phyloP scores from a whole-genome alignment of 2,888 invertebrate species.

The Gymnoscelis rufifasciata region DNA sequence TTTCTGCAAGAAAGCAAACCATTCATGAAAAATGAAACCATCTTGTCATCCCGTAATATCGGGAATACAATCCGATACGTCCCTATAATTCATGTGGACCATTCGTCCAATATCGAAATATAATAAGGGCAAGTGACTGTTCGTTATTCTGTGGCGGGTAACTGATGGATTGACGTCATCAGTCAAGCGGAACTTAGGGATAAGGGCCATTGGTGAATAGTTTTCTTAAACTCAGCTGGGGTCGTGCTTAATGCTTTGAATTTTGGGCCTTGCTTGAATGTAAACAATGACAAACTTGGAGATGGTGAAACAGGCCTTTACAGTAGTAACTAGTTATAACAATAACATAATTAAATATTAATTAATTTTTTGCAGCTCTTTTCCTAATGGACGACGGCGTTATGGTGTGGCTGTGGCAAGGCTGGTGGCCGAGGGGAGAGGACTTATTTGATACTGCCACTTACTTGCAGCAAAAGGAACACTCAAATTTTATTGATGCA shows the following conservation, averaged over 20 bases:
- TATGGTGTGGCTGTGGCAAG: conserved; percentile 95
- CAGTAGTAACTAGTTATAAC: too few relatives aligned
- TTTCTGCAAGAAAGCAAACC: background rate
- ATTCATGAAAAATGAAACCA: conserved; percentile 7
- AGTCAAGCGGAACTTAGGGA: conserved; percentile 16
- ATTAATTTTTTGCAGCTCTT: conserved; percentile 81
- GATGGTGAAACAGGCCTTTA: too few relatives aligned
- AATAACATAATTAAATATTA: too few relatives aligned
- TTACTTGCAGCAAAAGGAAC: too few relatives aligned
- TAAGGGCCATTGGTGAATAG: conserved; percentile 14
- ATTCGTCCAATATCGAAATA: conserved; percentile 26
- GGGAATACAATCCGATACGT: conserved; percentile 18
- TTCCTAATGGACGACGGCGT: conserved; percentile 90
- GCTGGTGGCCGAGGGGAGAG: conserved; percentile 91
- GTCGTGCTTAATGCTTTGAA: too few relatives aligned
- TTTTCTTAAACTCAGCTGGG: conserved; percentile 1
- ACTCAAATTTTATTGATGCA: too few relatives aligned
- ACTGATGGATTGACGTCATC: conserved; percentile 27
- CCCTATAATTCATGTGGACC: conserved; percentile 18
- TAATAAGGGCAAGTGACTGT: conserved; percentile 19
- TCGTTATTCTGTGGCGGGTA: conserved; percentile 10
- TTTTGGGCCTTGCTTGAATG: too few relatives aligned
- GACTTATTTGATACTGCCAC: too few relatives aligned
- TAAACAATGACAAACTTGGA: too few relatives aligned
- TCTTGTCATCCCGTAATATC: conserved; percentile 22